phyloP scores from a whole-genome alignment of 2,797 vertebrate genomes.

The Morus bassanus region DNA sequence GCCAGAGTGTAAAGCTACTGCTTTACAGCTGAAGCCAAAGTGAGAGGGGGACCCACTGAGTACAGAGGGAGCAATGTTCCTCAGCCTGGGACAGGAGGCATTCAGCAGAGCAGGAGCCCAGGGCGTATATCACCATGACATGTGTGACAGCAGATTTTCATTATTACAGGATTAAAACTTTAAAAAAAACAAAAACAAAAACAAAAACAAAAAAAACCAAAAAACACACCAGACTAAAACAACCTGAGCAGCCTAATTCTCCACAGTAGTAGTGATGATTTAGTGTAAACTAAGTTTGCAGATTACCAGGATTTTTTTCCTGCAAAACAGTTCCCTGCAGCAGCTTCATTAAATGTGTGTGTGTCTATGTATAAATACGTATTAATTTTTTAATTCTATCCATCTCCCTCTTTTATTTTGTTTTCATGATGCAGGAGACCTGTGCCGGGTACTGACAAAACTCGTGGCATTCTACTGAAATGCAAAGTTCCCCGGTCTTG shows the following conservation, averaged over 20 bases:
- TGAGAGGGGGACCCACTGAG: background rate
- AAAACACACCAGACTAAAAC: too few species aligned
- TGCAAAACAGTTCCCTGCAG: background rate
- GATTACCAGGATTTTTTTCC: background rate
- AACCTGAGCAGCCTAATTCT: background rate
- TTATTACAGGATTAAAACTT: slow-evolving; percentile 38
- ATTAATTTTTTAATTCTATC: background rate
- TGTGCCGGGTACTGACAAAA: background rate
- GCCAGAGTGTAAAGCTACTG: background rate
- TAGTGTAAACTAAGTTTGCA: background rate
- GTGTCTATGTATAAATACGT: background rate
- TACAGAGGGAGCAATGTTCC: background rate
- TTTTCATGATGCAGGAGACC: background rate
- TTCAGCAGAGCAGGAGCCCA: background rate
- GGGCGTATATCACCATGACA: background rate
- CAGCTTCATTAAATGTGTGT: background rate
- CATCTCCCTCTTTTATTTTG: background rate
- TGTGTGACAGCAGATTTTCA: background rate
- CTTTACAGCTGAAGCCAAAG: background rate
- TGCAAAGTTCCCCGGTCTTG: background rate
- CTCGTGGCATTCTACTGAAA: background rate
- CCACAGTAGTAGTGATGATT: background rate
- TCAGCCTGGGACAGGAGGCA: background rate
- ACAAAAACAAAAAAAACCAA: background rate
- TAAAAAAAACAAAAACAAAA: background rate